Conservation (phyloP, 2,797 vertebrate species). For the Darevskia nairensis region DNA sequence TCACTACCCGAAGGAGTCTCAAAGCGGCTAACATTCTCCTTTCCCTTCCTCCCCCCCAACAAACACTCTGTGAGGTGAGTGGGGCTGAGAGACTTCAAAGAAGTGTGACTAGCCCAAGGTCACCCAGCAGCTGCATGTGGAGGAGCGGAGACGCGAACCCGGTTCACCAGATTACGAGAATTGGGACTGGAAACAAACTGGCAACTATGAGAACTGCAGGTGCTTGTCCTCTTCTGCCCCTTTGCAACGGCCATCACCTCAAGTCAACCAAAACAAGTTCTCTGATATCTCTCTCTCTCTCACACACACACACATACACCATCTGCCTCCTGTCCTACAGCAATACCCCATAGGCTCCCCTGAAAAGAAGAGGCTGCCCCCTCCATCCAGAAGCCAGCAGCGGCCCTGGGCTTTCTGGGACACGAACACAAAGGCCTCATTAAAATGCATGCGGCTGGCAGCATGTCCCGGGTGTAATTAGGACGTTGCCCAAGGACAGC, state of each 20-base stretch:
- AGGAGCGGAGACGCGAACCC: no score
- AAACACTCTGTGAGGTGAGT: no score
- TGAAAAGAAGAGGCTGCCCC: background rate
- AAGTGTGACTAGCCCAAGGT: no score
- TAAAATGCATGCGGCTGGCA: conserved; percentile 54
- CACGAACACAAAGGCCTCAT: conserved; percentile 21
- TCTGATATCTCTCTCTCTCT: background rate
- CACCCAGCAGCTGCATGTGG: no score
- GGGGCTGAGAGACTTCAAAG: no score
- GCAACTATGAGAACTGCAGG: background rate
- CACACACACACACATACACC: background rate
- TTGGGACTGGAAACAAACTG: background rate
- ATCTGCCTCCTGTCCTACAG: background rate
- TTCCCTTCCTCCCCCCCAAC: no score
- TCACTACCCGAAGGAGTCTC: no score
- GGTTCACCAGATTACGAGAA: no score
- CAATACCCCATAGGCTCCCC: conserved; percentile 7
- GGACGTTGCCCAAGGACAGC: conserved; percentile 19
- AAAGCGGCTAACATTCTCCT: no score
- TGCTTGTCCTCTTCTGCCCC: background rate
- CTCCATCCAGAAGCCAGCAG: background rate
- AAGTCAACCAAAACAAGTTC: conserved; percentile 10
- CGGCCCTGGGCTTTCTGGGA: conserved; percentile 26
- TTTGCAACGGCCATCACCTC: background rate
- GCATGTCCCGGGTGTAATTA: conserved; percentile 38